phyloP scores from a whole-genome alignment of 2,113 vertebrate genomes.

The Proteles cristata region DNA sequence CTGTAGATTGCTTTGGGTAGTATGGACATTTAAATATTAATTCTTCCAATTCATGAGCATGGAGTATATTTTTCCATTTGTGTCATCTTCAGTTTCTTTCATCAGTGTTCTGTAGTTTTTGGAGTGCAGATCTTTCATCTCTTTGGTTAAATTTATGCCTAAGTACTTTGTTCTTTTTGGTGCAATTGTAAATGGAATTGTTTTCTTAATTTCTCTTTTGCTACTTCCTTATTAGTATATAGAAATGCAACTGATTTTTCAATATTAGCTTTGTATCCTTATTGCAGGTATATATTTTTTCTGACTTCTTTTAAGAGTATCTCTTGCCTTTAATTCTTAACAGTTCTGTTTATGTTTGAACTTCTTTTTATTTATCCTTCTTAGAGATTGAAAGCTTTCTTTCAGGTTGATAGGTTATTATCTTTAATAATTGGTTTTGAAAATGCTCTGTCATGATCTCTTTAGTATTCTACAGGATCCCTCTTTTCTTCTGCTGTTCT shows the following conservation, averaged over 20 bases:
- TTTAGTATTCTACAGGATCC: not conserved
- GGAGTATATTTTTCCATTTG: not conserved
- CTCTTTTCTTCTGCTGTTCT: not conserved
- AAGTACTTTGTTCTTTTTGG: not conserved
- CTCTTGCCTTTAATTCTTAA: conserved; percentile 38
- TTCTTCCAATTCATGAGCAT: not conserved
- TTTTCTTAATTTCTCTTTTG: not conserved
- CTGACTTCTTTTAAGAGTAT: conserved; percentile 24
- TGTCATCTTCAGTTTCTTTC: not conserved
- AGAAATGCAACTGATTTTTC: not conserved
- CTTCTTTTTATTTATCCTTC: not conserved
- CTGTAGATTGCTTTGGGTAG: not conserved
- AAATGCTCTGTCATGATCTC: not conserved
- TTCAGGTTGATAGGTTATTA: not conserved
- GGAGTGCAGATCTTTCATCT: not conserved
- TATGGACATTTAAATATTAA: not conserved
- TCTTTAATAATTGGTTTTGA: not conserved
- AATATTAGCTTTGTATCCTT: not conserved
- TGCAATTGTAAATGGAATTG: not conserved
- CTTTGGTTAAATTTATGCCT: not conserved
- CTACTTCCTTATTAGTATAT: not conserved
- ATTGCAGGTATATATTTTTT: not conserved
- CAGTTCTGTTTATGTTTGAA: not conserved
- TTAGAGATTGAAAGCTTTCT: not conserved
- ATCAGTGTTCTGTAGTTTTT: not conserved